phyloP scores from a whole-genome alignment of 2,797 vertebrate genomes.

The Megalops cyprinoides region DNA sequence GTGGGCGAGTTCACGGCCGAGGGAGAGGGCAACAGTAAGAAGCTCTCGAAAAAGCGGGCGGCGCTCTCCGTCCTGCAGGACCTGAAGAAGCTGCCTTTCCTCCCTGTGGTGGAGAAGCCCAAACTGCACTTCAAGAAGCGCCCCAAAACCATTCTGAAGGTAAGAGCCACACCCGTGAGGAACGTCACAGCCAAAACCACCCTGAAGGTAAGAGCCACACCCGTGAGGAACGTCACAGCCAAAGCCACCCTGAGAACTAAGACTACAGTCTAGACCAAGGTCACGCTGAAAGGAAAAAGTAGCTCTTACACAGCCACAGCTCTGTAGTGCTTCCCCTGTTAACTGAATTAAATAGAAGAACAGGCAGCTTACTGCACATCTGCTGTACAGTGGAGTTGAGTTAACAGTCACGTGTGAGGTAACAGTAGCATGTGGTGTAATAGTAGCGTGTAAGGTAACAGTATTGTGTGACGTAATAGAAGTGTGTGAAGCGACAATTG shows the following conservation, averaged over 20 bases:
- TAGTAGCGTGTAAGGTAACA: no score
- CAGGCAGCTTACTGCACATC: no score
- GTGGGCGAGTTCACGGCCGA: slow-evolving; percentile 94
- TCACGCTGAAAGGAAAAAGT: not conserved
- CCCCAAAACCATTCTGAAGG: slow-evolving; percentile 97
- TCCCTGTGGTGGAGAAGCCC: slow-evolving; percentile 94
- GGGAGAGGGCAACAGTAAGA: slow-evolving; percentile 98
- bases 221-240: not conserved
- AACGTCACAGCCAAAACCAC: not conserved
- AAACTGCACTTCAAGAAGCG: slow-evolving; percentile 98
- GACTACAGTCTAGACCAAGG: no score
- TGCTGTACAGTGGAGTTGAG: no score
- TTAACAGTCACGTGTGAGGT: no score
- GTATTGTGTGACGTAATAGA: no score
- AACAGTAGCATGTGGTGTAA: no score
- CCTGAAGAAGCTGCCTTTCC: slow-evolving; percentile 91
- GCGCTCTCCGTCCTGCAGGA: slow-evolving; percentile 92
- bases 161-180: slow-evolving; percentile 45
- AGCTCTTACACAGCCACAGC: no score
- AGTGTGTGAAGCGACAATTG: no score
- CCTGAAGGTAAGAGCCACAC: not conserved
- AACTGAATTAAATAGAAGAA: no score
- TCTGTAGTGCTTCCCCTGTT: no score
- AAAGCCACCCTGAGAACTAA: no score
- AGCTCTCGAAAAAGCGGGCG: slow-evolving; percentile 95